Base-by-base conservation (phyloP, 2,888 invertebrate species). In the Alviniconcha strummeri region DNA sequence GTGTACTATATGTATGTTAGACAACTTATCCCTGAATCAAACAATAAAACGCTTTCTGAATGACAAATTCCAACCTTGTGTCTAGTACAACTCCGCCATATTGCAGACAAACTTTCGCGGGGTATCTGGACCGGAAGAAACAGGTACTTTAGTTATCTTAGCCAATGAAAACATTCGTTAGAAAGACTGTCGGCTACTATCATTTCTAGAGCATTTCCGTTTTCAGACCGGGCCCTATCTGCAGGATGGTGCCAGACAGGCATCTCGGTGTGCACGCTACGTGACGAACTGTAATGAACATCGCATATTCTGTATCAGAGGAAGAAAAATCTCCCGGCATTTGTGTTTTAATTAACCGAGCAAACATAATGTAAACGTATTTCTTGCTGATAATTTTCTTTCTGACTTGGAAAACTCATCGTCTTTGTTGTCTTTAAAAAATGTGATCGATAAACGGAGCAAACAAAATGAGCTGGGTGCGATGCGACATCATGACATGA, bases 31-130 rank as follows among this genome's bases (percentile, higher is more conserved):
- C 15, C 6, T n/a, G n/a, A 69, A 15, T 69, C 6, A 69, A 15
- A 15, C n/a, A 69, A 6, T 7, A 64, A 64, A 64, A 69, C 69
- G 6, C 17, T n/a, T n/a, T 6, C 0, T 69, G n/a, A 72, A 72
- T 36, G 36, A 19, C 72, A 72, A 72, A 15, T 15, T 56, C 5
- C 5, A 17, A 55, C 6, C 7, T n/a, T n/a, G 8, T 6, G 7
- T 5, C 8, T 9, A 55, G 5, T n/a, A 76, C 4, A 11, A 79
- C 67, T 36, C 82, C 76, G 82, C 82, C 75, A 82, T 82, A 57
- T 82, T 82, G 82, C 76, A 82, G 76, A 76, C 82, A 82, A 82
- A 82, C 82, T 82, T 82, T 82, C 82, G 76, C 82, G 82, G 82
- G 82, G 67, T 77, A 82, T 60, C 57, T 69, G 7, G 67, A 56